A percentile compares a stretch with the other conserved stretches of the same genome.
Evolutionary conservation across 2,113 vertebrate genomes (phyloP).

Genomic region (Proteles cristata): DNA sequence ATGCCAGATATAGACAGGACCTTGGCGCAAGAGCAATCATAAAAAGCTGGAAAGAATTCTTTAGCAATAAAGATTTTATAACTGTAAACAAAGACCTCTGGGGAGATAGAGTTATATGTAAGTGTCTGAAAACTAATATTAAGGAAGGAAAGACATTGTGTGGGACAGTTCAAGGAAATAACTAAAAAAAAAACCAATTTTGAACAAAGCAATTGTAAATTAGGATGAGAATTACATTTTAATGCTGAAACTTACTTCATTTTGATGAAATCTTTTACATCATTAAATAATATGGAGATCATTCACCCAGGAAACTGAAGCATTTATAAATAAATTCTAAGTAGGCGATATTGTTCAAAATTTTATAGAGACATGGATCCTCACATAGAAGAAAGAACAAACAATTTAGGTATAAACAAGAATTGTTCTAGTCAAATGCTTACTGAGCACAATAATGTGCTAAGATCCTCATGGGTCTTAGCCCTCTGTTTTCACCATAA

Average conservation of each 20-base stretch:
- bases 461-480: neutral
- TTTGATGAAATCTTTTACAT: slow-evolving; percentile 39
- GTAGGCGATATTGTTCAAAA: neutral
- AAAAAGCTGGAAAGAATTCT: slow-evolving; percentile 41
- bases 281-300: slow-evolving; percentile 34
- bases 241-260: slow-evolving; percentile 13
- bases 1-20: slow-evolving; percentile 26
- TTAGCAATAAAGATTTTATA: slow-evolving; percentile 46
- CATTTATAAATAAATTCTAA: slow-evolving; percentile 23
- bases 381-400: neutral
- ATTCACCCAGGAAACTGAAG: slow-evolving; percentile 26
- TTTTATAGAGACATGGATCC: neutral
- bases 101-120: slow-evolving; percentile 31
- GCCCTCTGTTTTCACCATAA: neutral
- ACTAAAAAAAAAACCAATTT: neutral
- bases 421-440: neutral
- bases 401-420: neutral
- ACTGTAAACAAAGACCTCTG: slow-evolving; percentile 52
- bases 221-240: slow-evolving; percentile 38
- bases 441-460: neutral
- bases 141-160: slow-evolving; percentile 50
- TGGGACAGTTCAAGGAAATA: slow-evolving; percentile 46
- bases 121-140: slow-evolving; percentile 65
- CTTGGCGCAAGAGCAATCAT: slow-evolving; percentile 47
- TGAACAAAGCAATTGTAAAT: slow-evolving; percentile 37